Base-by-base conservation (phyloP, 35 echinoderm and acorn worm genomes). In the Patiria miniata region DNA sequence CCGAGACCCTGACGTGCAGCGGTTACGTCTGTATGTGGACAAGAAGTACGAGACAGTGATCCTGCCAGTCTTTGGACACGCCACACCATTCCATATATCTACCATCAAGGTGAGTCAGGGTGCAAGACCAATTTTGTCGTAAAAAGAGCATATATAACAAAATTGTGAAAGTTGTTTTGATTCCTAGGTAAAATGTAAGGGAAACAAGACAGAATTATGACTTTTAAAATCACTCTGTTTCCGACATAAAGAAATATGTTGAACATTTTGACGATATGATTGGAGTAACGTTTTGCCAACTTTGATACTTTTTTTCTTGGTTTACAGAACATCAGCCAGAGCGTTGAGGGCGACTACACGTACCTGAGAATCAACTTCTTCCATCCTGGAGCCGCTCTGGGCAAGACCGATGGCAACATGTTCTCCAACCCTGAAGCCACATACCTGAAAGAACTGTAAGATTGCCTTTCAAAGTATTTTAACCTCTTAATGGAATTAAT, bases 241-340 rank as follows among this genome's bases (percentile, higher is more conserved):
- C n/a, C n/a, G n/a, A n/a, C n/a, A n/a, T n/a, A n/a, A n/a, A n/a
- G n/a, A n/a, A n/a, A n/a, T n/a, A n/a, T n/a, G n/a, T n/a, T n/a
- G n/a, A n/a, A n/a, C n/a, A n/a, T n/a, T n/a, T n/a, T n/a, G n/a
- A n/a, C n/a, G n/a, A n/a, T n/a, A n/a, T n/a, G n/a, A n/a, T n/a
- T n/a, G 42, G 4, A 47, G 42, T 4, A 6, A 47, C 42, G 4
- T 47, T 47, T 47, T 47, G 12, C 42, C 42, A 4, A 47, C 42
- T 47, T 58, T 83, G 33, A 29, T 16, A 1, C 10, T 58, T 83
- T 26, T 83, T 33, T 82, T 81, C 28, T 81, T 82, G 29, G 5
- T n/a, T 40, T 89, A 39, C 91, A 98, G 95, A 98, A 98, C 77
- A 98, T 98, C 81, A 98, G 95, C 94, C 92, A 94, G 68, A 98